These are phyloP conservation scores for Lepidothrix coronata DNA, from an alignment of 2,113 vertebrate genomes.

Conservation along the genomic window DNA sequence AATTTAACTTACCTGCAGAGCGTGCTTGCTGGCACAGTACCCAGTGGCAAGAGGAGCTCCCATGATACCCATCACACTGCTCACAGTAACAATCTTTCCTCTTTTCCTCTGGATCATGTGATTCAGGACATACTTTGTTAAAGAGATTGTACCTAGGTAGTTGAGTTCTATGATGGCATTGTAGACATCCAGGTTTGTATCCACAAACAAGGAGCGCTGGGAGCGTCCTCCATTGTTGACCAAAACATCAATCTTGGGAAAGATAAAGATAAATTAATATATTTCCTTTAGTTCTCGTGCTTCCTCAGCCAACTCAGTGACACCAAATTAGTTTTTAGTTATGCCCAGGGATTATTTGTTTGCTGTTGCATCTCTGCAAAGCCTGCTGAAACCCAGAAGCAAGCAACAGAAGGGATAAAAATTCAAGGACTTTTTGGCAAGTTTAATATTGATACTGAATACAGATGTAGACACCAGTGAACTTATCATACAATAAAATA, in stretches of 20 bases:
- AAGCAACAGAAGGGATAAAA: background rate
- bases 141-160: slow-evolving; percentile 88
- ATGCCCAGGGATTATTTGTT: background rate
- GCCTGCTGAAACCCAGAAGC: background rate
- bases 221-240: slow-evolving; percentile 90
- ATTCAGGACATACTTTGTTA: slow-evolving; percentile 89
- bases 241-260: slow-evolving; percentile 85
- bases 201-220: slow-evolving; percentile 86
- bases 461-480: background rate
- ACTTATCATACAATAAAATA: background rate
- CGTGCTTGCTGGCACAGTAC: slow-evolving; percentile 93
- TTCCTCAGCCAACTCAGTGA: background rate
- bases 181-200: slow-evolving; percentile 85
- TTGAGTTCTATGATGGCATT: slow-evolving; percentile 88
- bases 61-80: slow-evolving; percentile 83
- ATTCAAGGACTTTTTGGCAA: background rate
- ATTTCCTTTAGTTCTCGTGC: background rate
- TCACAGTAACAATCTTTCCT: slow-evolving; percentile 87
- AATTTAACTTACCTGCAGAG: slow-evolving; percentile 80
- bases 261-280: background rate
- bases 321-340: background rate
- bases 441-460: background rate
- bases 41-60: slow-evolving; percentile 82
- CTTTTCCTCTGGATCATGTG: slow-evolving; percentile 84
- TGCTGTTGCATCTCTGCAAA: background rate